phyloP scores from a whole-genome alignment of 2,113 vertebrate genomes.

The Aegithalos caudatus region DNA sequence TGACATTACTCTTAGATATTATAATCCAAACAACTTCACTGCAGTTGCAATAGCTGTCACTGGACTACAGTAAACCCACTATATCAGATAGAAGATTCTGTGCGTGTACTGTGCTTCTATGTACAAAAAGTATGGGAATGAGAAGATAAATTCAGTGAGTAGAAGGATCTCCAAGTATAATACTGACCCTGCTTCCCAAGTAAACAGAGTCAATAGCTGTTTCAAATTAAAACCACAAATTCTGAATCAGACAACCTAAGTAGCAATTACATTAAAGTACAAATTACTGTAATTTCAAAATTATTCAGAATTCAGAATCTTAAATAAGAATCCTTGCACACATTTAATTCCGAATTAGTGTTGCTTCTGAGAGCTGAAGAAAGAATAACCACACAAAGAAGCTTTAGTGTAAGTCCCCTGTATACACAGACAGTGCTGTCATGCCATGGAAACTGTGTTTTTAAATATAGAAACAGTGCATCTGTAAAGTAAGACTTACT shows the following conservation, averaged over 20 bases:
- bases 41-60: background rate
- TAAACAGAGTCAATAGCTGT: background rate
- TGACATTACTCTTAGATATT: background rate
- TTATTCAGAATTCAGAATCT: background rate
- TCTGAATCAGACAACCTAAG: background rate
- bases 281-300: background rate
- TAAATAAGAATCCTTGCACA: background rate
- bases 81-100: background rate
- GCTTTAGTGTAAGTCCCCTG: background rate
- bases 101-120: background rate
- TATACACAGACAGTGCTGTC: conserved; percentile 1
- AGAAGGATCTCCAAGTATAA: background rate
- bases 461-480: conserved; percentile 41
- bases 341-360: background rate
- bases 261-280: background rate
- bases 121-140: background rate
- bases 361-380: background rate
- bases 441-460: conserved; percentile 32
- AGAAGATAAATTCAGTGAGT: background rate
- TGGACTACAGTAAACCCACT: background rate
- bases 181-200: background rate
- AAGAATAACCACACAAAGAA: background rate
- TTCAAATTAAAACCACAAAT: background rate
- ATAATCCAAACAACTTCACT: background rate
- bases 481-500: conserved; percentile 22